Percentiles rank a stretch among this genome's conserved stretches.
phyloP scores from a whole-genome alignment of 2,797 vertebrate species.

The Pristis pectinata region DNA sequence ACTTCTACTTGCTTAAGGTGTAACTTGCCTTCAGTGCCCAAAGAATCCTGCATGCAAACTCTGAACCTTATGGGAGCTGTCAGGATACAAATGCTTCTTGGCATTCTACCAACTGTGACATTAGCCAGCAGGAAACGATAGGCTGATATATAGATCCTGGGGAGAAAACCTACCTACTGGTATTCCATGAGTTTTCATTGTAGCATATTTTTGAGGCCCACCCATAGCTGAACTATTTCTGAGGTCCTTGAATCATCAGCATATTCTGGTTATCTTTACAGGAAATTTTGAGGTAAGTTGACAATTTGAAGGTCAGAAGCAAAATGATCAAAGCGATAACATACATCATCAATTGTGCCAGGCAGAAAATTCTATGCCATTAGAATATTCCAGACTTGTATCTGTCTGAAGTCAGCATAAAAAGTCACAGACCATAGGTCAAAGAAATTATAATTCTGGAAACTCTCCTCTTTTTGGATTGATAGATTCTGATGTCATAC shows the following conservation, averaged over 20 bases:
- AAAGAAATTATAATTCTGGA: neutral
- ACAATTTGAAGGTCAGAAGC: neutral
- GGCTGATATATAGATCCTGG: neutral
- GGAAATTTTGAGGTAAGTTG: neutral
- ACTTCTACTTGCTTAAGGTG: neutral
- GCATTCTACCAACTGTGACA: neutral
- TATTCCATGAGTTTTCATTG: neutral
- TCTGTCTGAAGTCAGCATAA: too few relatives aligned
- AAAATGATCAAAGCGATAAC: neutral
- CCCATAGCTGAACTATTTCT: neutral
- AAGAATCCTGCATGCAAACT: neutral
- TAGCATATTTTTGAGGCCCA: neutral
- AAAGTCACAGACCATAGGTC: neutral
- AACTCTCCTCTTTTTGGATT: neutral
- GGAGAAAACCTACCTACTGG: neutral
- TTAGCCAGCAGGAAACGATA: neutral
- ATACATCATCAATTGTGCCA: neutral
- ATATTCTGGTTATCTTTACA: neutral
- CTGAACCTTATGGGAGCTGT: neutral
- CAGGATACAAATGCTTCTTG: neutral
- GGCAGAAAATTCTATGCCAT: too few relatives aligned
- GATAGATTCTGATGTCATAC: neutral
- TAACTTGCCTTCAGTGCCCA: neutral
- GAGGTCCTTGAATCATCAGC: neutral
- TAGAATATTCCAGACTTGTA: too few relatives aligned